These are phyloP conservation scores for Stenchaetothrips biformis DNA, from an alignment of 2,888 invertebrate species.

Conservation along the genomic window DNA sequence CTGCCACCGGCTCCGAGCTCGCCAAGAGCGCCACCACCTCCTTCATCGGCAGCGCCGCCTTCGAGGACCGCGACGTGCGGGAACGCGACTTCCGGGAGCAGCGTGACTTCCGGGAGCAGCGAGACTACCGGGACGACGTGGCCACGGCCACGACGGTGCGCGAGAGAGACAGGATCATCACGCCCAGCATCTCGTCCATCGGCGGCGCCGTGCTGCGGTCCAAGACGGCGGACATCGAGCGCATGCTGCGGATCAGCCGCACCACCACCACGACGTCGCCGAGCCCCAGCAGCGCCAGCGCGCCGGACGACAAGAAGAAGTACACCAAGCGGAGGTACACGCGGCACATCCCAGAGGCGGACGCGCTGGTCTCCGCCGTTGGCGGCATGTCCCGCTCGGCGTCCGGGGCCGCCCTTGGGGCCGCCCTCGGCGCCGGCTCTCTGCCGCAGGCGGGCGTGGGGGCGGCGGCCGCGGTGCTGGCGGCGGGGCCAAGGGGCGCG, in stretches of 20 bases:
- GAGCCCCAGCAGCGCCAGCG: constrained; percentile 40
- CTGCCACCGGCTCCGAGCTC: constrained; percentile 39
- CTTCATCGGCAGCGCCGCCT: constrained; percentile 26
- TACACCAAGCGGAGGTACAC: constrained; percentile 58
- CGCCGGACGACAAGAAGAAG: constrained; percentile 55
- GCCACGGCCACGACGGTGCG: constrained; percentile 34
- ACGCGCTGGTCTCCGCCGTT: constrained; percentile 45
- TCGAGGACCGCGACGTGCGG: not conserved
- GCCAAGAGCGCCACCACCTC: constrained; percentile 35
- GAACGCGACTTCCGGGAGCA: not conserved
- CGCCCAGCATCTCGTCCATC: constrained; percentile 60
- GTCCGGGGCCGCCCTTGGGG: constrained; percentile 28
- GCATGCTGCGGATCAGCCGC: constrained; percentile 48
- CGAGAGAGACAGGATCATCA: constrained; percentile 46
- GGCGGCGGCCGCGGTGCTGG: constrained; percentile 36
- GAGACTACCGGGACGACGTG: constrained; percentile 13
- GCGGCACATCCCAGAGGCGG: constrained; percentile 54
- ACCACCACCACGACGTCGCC: constrained; percentile 36
- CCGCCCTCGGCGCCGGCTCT: constrained; percentile 38
- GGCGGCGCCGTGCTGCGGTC: constrained; percentile 61
- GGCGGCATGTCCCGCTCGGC: not conserved
- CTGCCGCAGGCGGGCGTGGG: constrained; percentile 34
- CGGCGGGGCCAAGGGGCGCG: constrained; percentile 34
- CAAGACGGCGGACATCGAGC: constrained; percentile 63
- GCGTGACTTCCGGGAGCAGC: not conserved